A percentile compares a stretch with the other conserved stretches of the same genome.
phyloP scores from a whole-genome alignment of 2,113 vertebrate species.

The Microtus oregoni region DNA sequence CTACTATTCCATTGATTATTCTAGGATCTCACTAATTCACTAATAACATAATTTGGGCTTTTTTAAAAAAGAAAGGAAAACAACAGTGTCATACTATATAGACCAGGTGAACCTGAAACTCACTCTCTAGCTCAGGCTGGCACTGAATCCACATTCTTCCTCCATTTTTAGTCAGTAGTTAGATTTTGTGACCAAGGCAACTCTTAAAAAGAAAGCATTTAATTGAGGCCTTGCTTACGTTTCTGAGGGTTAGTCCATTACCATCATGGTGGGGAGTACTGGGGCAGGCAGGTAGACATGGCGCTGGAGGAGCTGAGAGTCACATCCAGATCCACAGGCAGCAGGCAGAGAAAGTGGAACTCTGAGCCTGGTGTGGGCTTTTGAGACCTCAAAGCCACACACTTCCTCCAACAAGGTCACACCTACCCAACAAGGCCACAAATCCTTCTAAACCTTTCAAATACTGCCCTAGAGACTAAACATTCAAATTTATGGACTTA shows the following conservation, averaged over 20 bases:
- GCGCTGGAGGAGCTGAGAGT: not conserved
- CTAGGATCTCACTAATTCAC: constrained; percentile 36
- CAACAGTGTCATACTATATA: too few species aligned
- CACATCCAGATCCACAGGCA: not conserved
- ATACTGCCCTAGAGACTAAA: not conserved
- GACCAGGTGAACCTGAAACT: not conserved
- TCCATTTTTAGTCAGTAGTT: not conserved
- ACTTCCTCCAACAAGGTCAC: not conserved
- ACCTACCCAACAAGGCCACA: not conserved
- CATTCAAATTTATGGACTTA: not conserved
- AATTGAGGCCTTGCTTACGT: not conserved
- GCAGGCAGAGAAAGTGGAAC: not conserved
- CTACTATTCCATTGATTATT: not conserved
- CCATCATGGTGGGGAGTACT: not conserved
- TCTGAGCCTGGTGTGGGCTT: not conserved
- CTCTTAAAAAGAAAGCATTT: not conserved
- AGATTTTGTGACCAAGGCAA: not conserved
- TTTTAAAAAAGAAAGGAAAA: not conserved
- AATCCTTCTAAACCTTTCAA: not conserved
- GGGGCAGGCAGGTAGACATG: not conserved
- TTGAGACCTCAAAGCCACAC: not conserved
- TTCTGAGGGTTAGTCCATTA: not conserved
- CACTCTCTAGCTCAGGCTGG: not conserved
- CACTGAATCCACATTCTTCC: not conserved
- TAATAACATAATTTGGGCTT: not conserved